Conservation (phyloP, 2,113 vertebrate species). For the Poeciliopsis turrubarensis region DNA sequence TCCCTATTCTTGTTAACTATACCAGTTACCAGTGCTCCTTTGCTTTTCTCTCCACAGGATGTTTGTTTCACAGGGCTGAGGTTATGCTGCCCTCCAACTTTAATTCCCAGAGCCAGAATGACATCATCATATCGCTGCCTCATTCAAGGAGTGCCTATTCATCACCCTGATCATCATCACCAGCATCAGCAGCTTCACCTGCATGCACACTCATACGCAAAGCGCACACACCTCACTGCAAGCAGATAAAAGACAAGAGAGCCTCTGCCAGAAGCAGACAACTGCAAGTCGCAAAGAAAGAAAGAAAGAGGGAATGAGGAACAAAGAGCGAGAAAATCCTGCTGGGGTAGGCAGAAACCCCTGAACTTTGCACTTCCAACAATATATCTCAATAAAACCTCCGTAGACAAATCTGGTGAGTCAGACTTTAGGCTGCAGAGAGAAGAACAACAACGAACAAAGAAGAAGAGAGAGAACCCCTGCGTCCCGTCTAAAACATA, state of each 20-base stretch:
- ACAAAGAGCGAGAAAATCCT: conserved; percentile 47
- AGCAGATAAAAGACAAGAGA: conserved; percentile 48
- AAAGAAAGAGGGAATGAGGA: conserved; percentile 34
- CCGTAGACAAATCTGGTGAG: conserved; percentile 70
- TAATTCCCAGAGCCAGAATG: conserved; percentile 58
- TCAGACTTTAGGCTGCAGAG: conserved; percentile 63
- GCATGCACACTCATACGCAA: conserved; percentile 12
- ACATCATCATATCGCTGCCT: conserved; percentile 71
- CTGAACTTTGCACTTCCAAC: conserved; percentile 74
- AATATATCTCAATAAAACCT: conserved; percentile 75
- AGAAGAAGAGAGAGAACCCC: conserved; percentile 31
- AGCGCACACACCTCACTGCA: conserved; percentile 5
- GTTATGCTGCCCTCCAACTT: conserved; percentile 70
- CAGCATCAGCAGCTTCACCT: conserved; percentile 70
- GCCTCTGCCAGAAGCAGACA: conserved; percentile 36
- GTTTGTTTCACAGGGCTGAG: conserved; percentile 56
- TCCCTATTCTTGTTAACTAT: not conserved
- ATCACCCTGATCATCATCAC: conserved; percentile 73
- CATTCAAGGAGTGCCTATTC: conserved; percentile 69
- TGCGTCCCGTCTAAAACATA: not conserved
- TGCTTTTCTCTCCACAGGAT: conserved; percentile 14
- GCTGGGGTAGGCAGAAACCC: conserved; percentile 73
- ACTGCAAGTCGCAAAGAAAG: conserved; percentile 19
- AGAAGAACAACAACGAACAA: conserved; percentile 68
- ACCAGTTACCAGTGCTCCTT: not conserved